These are phyloP conservation scores for Probaryconus sp. DNA, from an alignment of 1,140 invertebrate species.

Conservation along the genomic window DNA sequence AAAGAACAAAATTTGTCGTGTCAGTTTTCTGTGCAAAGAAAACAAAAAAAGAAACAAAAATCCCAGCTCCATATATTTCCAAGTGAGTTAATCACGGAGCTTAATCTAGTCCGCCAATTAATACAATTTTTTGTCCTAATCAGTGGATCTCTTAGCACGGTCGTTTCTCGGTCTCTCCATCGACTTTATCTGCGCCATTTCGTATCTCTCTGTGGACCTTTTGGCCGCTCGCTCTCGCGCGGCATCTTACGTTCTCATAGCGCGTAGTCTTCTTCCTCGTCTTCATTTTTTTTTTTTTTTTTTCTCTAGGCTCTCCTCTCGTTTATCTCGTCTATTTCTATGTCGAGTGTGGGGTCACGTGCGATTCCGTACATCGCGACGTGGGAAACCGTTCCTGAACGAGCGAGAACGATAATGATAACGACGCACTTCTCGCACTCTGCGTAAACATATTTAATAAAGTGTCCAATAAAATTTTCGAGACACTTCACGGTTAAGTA, in stretches of 20 bases:
- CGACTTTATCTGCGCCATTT: slow-evolving; percentile 54
- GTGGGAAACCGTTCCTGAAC: slow-evolving; percentile 57
- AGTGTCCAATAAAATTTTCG: no score
- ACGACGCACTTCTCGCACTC: slow-evolving; percentile 13
- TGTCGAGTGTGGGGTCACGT: slow-evolving; percentile 54
- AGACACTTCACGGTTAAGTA: no score
- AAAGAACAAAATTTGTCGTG: no score
- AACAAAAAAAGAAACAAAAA: slow-evolving; percentile 2
- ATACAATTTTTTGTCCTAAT: slow-evolving; percentile 56
- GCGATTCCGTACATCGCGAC: slow-evolving; percentile 60
- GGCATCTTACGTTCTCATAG: slow-evolving; percentile 57
- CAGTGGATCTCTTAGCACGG: slow-evolving; percentile 39
- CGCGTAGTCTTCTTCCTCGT: slow-evolving; percentile 38
- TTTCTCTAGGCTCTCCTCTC: slow-evolving; percentile 49
- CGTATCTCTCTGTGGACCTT: slow-evolving; percentile 54
- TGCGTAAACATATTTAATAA: neutral
- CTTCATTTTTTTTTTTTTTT: slow-evolving; percentile 51
- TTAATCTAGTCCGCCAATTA: slow-evolving; percentile 57
- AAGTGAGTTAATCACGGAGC: slow-evolving; percentile 29
- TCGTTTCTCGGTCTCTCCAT: slow-evolving; percentile 37
- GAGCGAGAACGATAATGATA: slow-evolving; percentile 45
- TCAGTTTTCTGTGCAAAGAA: no score
- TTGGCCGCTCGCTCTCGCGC: slow-evolving; percentile 49
- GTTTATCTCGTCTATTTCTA: slow-evolving; percentile 57
- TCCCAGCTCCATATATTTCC: neutral